Evolutionary conservation across 2,113 vertebrate species (phyloP).

Genomic region (Suncus etruscus): DNA sequence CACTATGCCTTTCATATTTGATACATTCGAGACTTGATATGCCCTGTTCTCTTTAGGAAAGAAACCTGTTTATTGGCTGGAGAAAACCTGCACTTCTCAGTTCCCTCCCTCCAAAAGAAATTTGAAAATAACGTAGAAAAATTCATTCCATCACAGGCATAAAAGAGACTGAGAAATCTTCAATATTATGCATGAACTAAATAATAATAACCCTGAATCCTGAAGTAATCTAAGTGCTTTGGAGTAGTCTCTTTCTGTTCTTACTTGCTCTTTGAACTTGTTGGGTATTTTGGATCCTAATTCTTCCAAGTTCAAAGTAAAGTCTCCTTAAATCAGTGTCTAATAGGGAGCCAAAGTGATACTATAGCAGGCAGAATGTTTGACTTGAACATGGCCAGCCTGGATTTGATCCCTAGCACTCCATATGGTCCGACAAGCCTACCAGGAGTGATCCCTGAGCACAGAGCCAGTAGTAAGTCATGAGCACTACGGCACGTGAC

Average conservation of each 20-base stretch:
- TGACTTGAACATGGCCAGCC: too few relatives aligned
- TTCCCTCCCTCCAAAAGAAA: conserved; percentile 26
- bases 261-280: not conserved
- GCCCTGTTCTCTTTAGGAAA: conserved; percentile 45
- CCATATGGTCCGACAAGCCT: too few relatives aligned
- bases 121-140: conserved; percentile 15
- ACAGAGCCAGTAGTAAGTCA: too few relatives aligned
- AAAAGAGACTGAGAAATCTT: too few relatives aligned
- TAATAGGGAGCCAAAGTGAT: not conserved
- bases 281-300: conserved; percentile 50
- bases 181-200: too few relatives aligned
- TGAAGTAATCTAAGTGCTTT: not conserved
- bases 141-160: not conserved
- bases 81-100: conserved; percentile 46
- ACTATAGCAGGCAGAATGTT: too few relatives aligned
- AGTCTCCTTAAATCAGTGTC: conserved; percentile 48
- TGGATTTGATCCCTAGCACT: too few relatives aligned
- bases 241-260: conserved; percentile 16
- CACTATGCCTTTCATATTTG: conserved; percentile 21
- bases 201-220: too few relatives aligned
- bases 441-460: too few relatives aligned
- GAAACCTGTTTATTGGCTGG: conserved; percentile 58
- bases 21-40: conserved; percentile 25
- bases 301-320: not conserved
- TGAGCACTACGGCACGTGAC: too few relatives aligned